Evolutionary conservation across 2,888 invertebrate genomes (phyloP).

Genomic region (Mythimna loreyi): DNA sequence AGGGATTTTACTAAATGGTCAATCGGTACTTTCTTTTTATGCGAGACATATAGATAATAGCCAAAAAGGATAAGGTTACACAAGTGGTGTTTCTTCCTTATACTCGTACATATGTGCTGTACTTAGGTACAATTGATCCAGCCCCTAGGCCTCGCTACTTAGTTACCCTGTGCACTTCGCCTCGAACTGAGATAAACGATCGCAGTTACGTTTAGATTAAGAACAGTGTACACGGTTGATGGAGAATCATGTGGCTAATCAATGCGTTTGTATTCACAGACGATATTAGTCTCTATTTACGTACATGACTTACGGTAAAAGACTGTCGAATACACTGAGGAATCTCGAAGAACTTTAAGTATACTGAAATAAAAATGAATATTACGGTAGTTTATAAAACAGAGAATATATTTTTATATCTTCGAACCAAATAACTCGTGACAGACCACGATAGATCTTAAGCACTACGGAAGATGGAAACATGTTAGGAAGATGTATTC

Average conservation of each 20-base stretch:
- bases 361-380: not conserved
- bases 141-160: slow-evolving; percentile 21
- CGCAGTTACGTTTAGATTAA: slow-evolving; percentile 41
- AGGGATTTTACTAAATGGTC: slow-evolving; percentile 15
- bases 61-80: slow-evolving; percentile 13
- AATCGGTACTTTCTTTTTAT: slow-evolving; percentile 27
- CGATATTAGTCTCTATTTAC: slow-evolving; percentile 11
- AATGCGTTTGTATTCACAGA: slow-evolving; percentile 22
- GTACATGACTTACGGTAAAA: not conserved
- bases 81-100: slow-evolving; percentile 11
- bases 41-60: slow-evolving; percentile 12
- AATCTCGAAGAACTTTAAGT: not conserved
- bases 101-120: not conserved
- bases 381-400: not conserved
- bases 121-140: not conserved
- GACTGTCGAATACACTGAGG: not conserved
- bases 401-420: not conserved
- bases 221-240: slow-evolving; percentile 34
- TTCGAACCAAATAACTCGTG: slow-evolving; percentile 4
- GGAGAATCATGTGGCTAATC: slow-evolving; percentile 30
- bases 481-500: slow-evolving; percentile 16
- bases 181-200: slow-evolving; percentile 52
- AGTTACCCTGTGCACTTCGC: slow-evolving; percentile 42
- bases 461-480: slow-evolving; percentile 15
- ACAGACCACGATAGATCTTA: not conserved